Base-by-base conservation (phyloP, 2,113 vertebrate species). In the Oryzias javanicus region DNA sequence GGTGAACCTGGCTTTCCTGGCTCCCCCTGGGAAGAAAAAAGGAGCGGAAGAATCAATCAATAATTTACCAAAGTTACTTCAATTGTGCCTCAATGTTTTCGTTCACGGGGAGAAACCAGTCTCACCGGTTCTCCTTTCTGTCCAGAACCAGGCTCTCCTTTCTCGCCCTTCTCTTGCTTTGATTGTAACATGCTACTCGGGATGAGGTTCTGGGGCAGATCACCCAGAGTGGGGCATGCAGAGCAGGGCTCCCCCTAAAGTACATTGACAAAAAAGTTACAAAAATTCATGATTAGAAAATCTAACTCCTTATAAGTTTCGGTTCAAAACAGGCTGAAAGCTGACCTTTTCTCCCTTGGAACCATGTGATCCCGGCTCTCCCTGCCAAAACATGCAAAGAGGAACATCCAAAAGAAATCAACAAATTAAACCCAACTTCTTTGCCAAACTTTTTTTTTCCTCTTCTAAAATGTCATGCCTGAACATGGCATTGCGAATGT, bases 311-410 rank as follows among this genome's bases (percentile, higher is more conserved):
- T 16, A 64, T 50, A 6, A 12, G n/a, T 61, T 73, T 35, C 27
- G 27, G n/a, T 24, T 42, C 15, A 50, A 58, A 49, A 70, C 64
- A 52, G 72, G 69, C 20, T 51, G 14, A 24, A 35, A 49, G 49
- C 84, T 86, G 50, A 92, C 91, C 90, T 92, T 92, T 85, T 87
- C 88, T 48, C 91, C 91, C 88, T 88, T 91, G 57, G 61, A 15
- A 2, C 90, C 91, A 57, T 49, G 59, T 60, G 74, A 79, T 83
- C 91, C 91, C n/a, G 44, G 4, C 53, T 86, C 85, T 59, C 91
- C 91, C 91, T 92, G 79, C 24, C 64, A 49, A 87, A 77, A 65
- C 25, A 78, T 13, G 79, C 19, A 76, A 56, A 70, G 61, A 45
- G 16, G 8, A 67, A 69, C 49, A 67, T 58, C 49, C 35, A 46